These are phyloP conservation scores for Stramonita haemastoma DNA, from an alignment of 2,888 invertebrate species.

Conservation along the genomic window DNA sequence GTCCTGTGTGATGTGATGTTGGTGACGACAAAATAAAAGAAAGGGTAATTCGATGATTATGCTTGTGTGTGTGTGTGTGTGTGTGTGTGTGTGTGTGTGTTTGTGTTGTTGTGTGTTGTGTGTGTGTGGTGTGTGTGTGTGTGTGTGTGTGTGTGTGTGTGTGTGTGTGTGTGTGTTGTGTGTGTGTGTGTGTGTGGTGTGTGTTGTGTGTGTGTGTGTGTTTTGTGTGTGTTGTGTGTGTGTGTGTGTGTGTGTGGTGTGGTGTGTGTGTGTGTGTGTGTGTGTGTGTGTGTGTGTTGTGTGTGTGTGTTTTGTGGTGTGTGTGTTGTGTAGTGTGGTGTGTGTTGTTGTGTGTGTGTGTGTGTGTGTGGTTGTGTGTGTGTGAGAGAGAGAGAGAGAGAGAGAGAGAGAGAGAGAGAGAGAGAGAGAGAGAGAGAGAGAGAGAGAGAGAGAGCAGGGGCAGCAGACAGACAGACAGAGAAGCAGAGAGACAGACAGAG, in stretches of 20 bases:
- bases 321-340: constrained; percentile 5
- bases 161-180: constrained; percentile 21
- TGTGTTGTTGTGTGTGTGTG: constrained; percentile 10
- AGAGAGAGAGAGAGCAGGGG: no score
- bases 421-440: no score
- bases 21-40: neutral
- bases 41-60: neutral
- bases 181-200: constrained; percentile 15
- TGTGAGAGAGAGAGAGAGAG: neutral
- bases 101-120: constrained; percentile 16
- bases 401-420: no score
- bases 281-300: constrained; percentile 17
- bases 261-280: constrained; percentile 21
- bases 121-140: constrained; percentile 3
- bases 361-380: constrained; percentile 14
- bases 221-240: constrained; percentile 2
- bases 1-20: neutral
- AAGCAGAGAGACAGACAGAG: no score
- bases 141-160: constrained; percentile 4
- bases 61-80: constrained; percentile 6
- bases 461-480: no score
- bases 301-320: neutral
- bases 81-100: constrained; percentile 23
- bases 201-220: constrained; percentile 17
- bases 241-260: neutral